A percentile compares a stretch with the other conserved stretches of the same genome.
Conservation (phyloP, 2,113 vertebrate genomes). For the Pomatorhinus ruficollis region DNA sequence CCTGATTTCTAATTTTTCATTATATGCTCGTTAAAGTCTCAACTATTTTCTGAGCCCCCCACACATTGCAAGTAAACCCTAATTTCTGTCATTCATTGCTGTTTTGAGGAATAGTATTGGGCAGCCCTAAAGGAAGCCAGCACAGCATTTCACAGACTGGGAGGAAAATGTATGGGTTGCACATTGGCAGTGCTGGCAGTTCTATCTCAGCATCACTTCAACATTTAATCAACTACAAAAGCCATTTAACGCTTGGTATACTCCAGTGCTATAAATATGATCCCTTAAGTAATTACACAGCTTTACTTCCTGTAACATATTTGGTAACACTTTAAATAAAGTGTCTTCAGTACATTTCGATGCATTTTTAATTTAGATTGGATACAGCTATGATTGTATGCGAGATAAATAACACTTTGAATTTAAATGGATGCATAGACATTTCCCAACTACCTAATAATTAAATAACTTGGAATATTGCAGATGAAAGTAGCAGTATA, state of each 20-base stretch:
- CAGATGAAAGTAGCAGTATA: neutral
- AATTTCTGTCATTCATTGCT: neutral
- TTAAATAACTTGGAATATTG: constrained; percentile 22
- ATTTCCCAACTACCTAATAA: constrained; percentile 29
- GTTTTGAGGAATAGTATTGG: neutral
- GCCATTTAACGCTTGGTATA: constrained; percentile 53
- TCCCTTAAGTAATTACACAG: constrained; percentile 57
- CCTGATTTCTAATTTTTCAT: neutral
- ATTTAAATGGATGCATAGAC: constrained; percentile 4
- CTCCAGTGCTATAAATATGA: constrained; percentile 52
- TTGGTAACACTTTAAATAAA: constrained; percentile 57
- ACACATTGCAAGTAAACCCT: neutral
- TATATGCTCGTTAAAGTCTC: neutral
- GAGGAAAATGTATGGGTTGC: neutral
- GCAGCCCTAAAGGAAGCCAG: neutral
- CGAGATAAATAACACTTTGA: constrained; percentile 28
- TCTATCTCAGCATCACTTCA: constrained; percentile 40
- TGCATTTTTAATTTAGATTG: constrained; percentile 53
- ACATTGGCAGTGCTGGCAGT: neutral
- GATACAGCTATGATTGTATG: neutral
- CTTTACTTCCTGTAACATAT: constrained; percentile 57
- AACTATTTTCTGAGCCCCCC: neutral
- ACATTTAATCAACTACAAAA: constrained; percentile 57
- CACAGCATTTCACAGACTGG: neutral
- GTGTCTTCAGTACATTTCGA: neutral